Evolutionary conservation across 2,888 invertebrate species (phyloP).

Genomic region (Zaprionus obscuricornis): DNA sequence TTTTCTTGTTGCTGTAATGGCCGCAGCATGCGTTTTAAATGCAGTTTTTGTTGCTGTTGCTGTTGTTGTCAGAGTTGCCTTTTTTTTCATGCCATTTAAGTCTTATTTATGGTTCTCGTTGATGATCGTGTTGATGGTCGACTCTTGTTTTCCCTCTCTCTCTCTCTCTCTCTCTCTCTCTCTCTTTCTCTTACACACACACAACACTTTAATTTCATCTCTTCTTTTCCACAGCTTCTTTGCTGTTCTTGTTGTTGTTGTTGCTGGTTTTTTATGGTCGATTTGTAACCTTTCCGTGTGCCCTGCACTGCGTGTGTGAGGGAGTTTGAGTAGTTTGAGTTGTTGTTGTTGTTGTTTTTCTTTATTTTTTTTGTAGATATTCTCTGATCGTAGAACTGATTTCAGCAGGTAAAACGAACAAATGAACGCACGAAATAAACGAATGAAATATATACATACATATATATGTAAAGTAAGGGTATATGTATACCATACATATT

Average conservation of each 20-base stretch:
- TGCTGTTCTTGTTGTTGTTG: slow-evolving; percentile 9
- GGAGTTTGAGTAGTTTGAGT: slow-evolving; percentile 23
- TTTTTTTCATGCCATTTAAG: slow-evolving; percentile 79
- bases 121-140: slow-evolving; percentile 80
- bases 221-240: slow-evolving; percentile 4
- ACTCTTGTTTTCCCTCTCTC: slow-evolving; percentile 47
- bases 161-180: slow-evolving; percentile 39
- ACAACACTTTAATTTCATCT: not conserved
- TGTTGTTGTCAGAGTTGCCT: slow-evolving; percentile 35
- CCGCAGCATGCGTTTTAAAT: slow-evolving; percentile 74
- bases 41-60: slow-evolving; percentile 48
- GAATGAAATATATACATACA: too few species aligned
- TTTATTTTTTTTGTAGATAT: too few species aligned
- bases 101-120: slow-evolving; percentile 79
- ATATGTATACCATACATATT: too few species aligned
- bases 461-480: too few species aligned
- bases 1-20: slow-evolving; percentile 57
- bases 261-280: slow-evolving; percentile 20
- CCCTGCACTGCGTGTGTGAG: slow-evolving; percentile 33
- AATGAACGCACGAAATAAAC: too few species aligned
- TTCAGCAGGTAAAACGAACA: too few species aligned
- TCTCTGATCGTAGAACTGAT: too few species aligned
- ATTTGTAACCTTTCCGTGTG: slow-evolving; percentile 42
- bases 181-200: slow-evolving; percentile 32
- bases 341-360: not conserved